Evolutionary conservation across 2,113 vertebrate genomes (phyloP).

Genomic region (Ibidorhyncha struthersii): DNA sequence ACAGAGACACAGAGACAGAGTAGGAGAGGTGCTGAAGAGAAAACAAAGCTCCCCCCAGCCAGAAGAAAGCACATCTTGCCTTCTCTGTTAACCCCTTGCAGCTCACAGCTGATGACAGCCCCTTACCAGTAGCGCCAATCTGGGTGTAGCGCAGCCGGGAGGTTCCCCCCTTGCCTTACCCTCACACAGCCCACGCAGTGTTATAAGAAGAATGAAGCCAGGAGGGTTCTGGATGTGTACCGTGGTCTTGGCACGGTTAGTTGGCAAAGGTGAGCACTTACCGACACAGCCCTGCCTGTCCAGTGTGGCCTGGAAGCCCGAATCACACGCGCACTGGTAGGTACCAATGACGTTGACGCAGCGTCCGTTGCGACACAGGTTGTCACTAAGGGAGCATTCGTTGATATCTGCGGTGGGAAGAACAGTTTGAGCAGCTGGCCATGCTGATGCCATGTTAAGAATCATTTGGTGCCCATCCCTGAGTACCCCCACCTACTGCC

Average conservation of each 20-base stretch:
- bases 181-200: background rate
- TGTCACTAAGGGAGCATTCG: constrained; percentile 89
- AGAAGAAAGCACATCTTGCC: background rate
- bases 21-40: background rate
- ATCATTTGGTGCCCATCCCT: background rate
- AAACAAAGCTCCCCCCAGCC: background rate
- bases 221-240: background rate
- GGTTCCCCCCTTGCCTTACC: background rate
- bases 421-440: background rate
- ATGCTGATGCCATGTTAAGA: fast-evolving
- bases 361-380: constrained; percentile 86
- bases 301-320: constrained; percentile 85
- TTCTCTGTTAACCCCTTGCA: background rate
- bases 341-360: constrained; percentile 90
- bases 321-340: constrained; percentile 89
- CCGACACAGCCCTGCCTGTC: constrained; percentile 89
- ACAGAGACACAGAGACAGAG: background rate
- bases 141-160: fast-evolving
- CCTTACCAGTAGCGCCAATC: fast-evolving
- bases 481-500: background rate
- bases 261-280: constrained; percentile 63
- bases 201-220: background rate
- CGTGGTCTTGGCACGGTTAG: fast-evolving
- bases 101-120: background rate
- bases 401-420: constrained; percentile 82